Evolutionary conservation across 2,113 vertebrate species (phyloP).

Genomic region (Syngnathus floridae): DNA sequence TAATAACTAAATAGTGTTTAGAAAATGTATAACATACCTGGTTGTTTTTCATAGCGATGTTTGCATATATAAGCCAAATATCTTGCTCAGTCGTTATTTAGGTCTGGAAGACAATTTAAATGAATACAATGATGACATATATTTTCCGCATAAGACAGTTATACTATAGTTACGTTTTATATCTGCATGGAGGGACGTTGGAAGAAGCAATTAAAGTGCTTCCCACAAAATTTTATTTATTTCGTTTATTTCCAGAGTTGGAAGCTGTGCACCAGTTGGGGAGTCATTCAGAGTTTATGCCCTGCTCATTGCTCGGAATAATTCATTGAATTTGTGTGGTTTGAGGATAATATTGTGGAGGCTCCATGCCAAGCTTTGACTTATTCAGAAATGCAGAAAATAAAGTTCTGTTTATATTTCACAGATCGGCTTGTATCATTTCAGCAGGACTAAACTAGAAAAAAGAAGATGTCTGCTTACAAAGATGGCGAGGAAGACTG

Average conservation of each 20-base stretch:
- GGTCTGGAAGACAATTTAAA: too few relatives aligned
- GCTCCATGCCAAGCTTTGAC: neutral
- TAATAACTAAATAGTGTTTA: too few relatives aligned
- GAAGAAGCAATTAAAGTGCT: slow-evolving; percentile 39
- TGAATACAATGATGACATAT: too few relatives aligned
- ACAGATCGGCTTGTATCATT: neutral
- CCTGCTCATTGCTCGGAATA: slow-evolving; percentile 19
- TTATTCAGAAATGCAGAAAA: neutral
- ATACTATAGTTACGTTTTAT: too few relatives aligned
- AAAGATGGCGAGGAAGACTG: slow-evolving; percentile 77
- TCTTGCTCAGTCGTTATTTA: too few relatives aligned
- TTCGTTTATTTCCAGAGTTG: slow-evolving; percentile 47
- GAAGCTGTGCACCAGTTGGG: slow-evolving; percentile 12
- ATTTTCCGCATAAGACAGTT: too few relatives aligned
- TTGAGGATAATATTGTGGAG: neutral
- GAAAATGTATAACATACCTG: too few relatives aligned
- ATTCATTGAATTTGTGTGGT: slow-evolving; percentile 20
- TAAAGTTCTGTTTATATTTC: neutral
- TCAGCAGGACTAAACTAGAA: slow-evolving; percentile 25
- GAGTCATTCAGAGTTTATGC: slow-evolving; percentile 26
- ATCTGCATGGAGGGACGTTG: neutral
- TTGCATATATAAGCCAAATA: too few relatives aligned
- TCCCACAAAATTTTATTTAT: slow-evolving; percentile 13
- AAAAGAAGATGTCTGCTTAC: slow-evolving; percentile 66
- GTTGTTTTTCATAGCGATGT: too few relatives aligned